Base-by-base conservation (phyloP, 2,113 vertebrate species). In the Gorsachius goisagi region DNA sequence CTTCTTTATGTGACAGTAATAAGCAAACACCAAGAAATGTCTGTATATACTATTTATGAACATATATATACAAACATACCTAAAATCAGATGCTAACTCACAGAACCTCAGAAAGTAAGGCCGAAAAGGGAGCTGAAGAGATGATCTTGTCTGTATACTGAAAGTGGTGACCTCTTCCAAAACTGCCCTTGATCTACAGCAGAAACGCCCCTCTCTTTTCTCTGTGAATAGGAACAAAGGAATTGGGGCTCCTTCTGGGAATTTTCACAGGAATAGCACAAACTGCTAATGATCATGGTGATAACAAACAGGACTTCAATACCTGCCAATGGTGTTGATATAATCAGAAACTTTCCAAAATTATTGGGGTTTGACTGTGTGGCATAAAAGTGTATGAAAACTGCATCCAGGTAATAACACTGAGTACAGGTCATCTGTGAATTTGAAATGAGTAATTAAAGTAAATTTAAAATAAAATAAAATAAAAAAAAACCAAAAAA, bases 351-450 rank as follows among this genome's bases (percentile, higher is more conserved):
- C 5, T 72, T 92, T 33, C 30, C 21, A 56, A 45, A 64, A 64
- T 33, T 60, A 26, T 3, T 63, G 16, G 1, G 0, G 5, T 67
- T 87, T 71, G 20, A 47, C 39, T 9, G 2, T 1, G 2, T 58
- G 27, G 7, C 21, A 9, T 37, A 23, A 30, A 67, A 67, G 15
- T 17, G 8, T 24, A 9, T n/a, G 50, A 69, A 66, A 77, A n/a
- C 5, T 47, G 45, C 77, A 71, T 53, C 13, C 14, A 47, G 22
- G 37, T 39, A 49, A 39, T 44, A 69, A 66, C 0, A 9, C 47
- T 33, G 24, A 67, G 35, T 30, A 20, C 11, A 69, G 63, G 18
- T 28, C 2, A 50, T 55, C 37, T n/a, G n/a, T 77, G 73, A 58
- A 32, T 53, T 77, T 77, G 32, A 62, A 80, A 56, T 32, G 1